A percentile compares a stretch with the other conserved stretches of the same genome.
phyloP scores from a whole-genome alignment of 2,888 invertebrate genomes.

The Bombylius major region DNA sequence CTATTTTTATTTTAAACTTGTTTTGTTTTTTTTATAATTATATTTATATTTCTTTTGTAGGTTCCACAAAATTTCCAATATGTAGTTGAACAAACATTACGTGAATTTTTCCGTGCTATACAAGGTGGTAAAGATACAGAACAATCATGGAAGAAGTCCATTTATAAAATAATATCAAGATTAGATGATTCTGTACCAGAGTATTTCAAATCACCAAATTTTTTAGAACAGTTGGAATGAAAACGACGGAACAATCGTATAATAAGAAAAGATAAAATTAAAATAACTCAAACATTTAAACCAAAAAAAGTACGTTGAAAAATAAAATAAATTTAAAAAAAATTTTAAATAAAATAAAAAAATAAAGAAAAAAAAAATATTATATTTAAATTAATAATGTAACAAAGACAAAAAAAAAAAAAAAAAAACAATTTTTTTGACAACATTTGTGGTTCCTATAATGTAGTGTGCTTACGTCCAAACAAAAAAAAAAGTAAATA shows the following conservation, averaged over 20 bases:
- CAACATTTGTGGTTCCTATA: conserved; percentile 26
- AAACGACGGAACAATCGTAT: neutral
- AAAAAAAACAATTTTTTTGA: conserved; percentile 15
- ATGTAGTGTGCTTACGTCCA: conserved; percentile 26
- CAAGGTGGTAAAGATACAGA: conserved; percentile 93
- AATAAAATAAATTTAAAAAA: conserved; percentile 27
- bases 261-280: conserved; percentile 1
- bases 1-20: too few relatives aligned
- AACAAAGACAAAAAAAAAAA: conserved; percentile 16
- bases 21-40: too few relatives aligned
- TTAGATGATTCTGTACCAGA: conserved; percentile 98
- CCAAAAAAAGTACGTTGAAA: conserved; percentile 9
- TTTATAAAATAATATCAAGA: conserved; percentile 99
- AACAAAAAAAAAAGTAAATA: conserved; percentile 15
- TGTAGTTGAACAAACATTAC: conserved; percentile 93
- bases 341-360: conserved; percentile 7
- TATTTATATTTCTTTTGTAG: conserved; percentile 41
- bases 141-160: conserved; percentile 99
- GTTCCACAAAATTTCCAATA: conserved; percentile 94
- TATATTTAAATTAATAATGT: conserved; percentile 7
- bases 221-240: conserved; percentile 94
- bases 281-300: neutral
- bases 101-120: conserved; percentile 98
- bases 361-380: neutral
- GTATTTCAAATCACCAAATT: conserved; percentile 99